Evolutionary conservation across 2,888 invertebrate genomes (phyloP), one percentile per base, ranked within the genome.

Genomic region (Oscheius sp.): DNA sequence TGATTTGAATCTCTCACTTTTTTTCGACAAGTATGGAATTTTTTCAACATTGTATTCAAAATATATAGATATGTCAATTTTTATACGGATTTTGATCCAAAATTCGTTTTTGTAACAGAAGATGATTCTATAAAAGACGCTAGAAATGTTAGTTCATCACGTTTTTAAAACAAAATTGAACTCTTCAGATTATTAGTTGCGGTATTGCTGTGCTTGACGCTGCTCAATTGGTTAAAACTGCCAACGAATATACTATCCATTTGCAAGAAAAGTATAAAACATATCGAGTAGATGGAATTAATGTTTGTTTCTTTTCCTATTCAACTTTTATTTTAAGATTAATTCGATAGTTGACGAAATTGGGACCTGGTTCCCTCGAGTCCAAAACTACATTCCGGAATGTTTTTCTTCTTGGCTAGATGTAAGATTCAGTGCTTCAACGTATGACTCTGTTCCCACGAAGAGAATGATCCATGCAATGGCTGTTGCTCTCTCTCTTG

Each of bases 321-420:
- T 10, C 8, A 39, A 20, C 6, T 20, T 12, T 20, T 12, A 2
- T 15, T 12, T 61, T 68, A 15, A 71, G 68, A 23, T 46, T 12
- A 29, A 27, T 17, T 53, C 39, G 17, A 68, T 76, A 23, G 33
- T 31, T 10, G 39, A 48, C 10, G 75, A 78, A 23, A 57, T 79
- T 27, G 72, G 68, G 1, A 57, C 65, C 4, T 80, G 79, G 80
- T 72, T 67, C 23, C 76, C 75, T 2, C 45, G 69, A 17, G 65
- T 82, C 17, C 68, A 81, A 3, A 72, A 71, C 6, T 70, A 76
- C 23, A 72, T 83, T 25, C 72, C 79, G 17, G 65, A 65, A 6
- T 53, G 69, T 6, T 83, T 73, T 66, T 79, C 79, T 4, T 79
- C 82, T 48, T 76, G 76, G 69, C 65, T 83, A 10, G 80, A 82